Evolutionary conservation across 2,797 vertebrate species (phyloP).

Genomic region (Phalanger gymnotis): DNA sequence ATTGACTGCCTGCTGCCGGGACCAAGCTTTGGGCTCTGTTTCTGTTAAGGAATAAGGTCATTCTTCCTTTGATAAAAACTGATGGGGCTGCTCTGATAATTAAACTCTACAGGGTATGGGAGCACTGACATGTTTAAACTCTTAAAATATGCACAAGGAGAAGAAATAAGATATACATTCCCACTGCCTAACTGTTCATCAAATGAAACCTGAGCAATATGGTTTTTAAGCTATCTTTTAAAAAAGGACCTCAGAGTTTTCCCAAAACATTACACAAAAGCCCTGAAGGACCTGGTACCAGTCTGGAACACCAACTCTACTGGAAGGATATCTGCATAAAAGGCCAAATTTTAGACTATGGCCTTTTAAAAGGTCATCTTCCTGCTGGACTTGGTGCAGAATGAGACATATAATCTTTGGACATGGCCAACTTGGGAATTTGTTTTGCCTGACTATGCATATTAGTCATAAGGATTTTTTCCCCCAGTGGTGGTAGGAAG

Average conservation of each 20-base stretch:
- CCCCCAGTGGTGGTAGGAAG: not conserved
- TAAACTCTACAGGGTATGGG: conserved; percentile 68
- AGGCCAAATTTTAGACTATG: not conserved
- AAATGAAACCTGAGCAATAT: conserved; percentile 59
- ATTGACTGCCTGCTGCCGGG: conserved; percentile 52
- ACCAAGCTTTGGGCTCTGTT: conserved; percentile 57
- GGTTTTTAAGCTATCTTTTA: conserved; percentile 43
- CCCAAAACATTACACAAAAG: conserved; percentile 44
- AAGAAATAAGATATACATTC: conserved; percentile 6
- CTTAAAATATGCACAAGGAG: conserved; percentile 68
- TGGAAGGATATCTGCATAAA: not conserved
- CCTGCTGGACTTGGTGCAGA: not conserved
- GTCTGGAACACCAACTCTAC: not conserved
- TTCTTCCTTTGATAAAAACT: conserved; percentile 63
- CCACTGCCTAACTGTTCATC: conserved; percentile 12
- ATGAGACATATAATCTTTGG: not conserved
- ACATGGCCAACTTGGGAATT: not conserved
- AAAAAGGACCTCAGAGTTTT: conserved; percentile 40
- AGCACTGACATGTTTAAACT: conserved; percentile 68
- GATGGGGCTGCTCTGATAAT: conserved; percentile 69
- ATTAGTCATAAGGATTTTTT: not conserved
- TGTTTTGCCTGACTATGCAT: not conserved
- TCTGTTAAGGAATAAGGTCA: conserved; percentile 74
- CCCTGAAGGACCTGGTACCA: not conserved
- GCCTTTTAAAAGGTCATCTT: not conserved